Base-by-base conservation (phyloP, 1,140 invertebrate species). In the Piezodorus guildinii region DNA sequence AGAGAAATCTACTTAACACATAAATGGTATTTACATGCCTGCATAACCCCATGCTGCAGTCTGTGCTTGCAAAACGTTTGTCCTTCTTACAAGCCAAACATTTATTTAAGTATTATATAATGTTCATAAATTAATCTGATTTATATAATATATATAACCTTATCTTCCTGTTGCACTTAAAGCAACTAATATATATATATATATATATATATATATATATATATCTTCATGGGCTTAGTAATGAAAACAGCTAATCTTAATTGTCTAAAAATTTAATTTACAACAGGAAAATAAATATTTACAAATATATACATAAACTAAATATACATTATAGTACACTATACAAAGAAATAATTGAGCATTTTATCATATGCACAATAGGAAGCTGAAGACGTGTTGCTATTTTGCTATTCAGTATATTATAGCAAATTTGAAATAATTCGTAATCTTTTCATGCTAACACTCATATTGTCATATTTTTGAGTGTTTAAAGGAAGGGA, bases 31-130 rank as follows among this genome's bases (percentile, higher is more conserved):
- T 62, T 34, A 23, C 62, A 52, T 52, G 25, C 46, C 62, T 52
- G 34, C 65, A 66, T 60, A 51, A 49, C 67, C 66, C 68, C 68
- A 69, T 70, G 69, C 69, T 69, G 69, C 69, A 68, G 68, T 69
- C 69, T 68, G 69, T 70, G 69, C 69, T 68, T 65, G 62, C 62
- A 62, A 58, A 51, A 60, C 67, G 51, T 63, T 61, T 54, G 60
- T 67, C 63, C 67, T 69, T 62, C 66, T 64, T 58, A 66, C 68
- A 69, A 69, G 69, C 68, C 68, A 43, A 39, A 39, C 34, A 39
- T 39, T 39, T 39, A 39, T 39, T 10, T 10, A 39, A 10, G 34
- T 39, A 39, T 12, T 10, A 39, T 10, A 12, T 39, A 39, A 39
- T 39, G 12, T 10, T 39, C 12, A 10, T 4, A 10, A 39, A 10